Percentiles rank a stretch among this genome's conserved stretches.
phyloP scores from a whole-genome alignment of 2,113 vertebrate species.

The Sceloporus undulatus region DNA sequence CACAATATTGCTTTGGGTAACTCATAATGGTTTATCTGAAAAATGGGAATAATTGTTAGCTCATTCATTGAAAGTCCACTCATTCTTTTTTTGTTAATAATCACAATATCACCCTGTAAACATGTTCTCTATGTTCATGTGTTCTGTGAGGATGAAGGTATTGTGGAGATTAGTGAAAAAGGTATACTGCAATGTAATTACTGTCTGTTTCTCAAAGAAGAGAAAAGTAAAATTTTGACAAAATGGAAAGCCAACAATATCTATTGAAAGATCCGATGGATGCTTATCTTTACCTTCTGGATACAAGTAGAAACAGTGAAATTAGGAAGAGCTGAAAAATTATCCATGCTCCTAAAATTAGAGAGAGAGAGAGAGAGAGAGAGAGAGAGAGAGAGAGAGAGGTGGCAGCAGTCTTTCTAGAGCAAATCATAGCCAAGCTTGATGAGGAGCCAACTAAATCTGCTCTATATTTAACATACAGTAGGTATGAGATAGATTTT shows the following conservation, averaged over 20 bases:
- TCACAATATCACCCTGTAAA: not conserved
- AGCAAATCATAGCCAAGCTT: slow-evolving; percentile 57
- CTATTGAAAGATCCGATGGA: not conserved
- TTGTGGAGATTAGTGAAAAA: not conserved
- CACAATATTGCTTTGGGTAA: not conserved
- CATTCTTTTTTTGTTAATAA: not conserved
- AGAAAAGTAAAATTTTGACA: not conserved
- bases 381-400: not conserved
- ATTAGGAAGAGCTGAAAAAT: slow-evolving; percentile 7
- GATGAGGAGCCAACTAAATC: slow-evolving; percentile 76
- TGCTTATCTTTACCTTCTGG: not conserved
- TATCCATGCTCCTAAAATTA: slow-evolving; percentile 28
- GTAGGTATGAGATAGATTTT: slow-evolving; percentile 37
- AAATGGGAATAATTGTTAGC: not conserved
- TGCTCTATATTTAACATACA: slow-evolving; percentile 78
- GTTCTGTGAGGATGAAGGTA: no score
- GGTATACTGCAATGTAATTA: not conserved
- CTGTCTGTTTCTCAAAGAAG: not conserved
- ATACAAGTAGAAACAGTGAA: not conserved
- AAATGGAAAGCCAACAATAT: not conserved
- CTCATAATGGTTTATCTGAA: not conserved
- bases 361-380: not conserved
- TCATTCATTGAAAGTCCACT: not conserved
- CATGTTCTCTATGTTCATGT: not conserved
- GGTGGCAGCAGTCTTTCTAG: slow-evolving; percentile 53